Percentiles rank a stretch among this genome's conserved stretches.
Evolutionary conservation across 2,888 invertebrate genomes (phyloP).

Genomic region (Epistrophe eligans): DNA sequence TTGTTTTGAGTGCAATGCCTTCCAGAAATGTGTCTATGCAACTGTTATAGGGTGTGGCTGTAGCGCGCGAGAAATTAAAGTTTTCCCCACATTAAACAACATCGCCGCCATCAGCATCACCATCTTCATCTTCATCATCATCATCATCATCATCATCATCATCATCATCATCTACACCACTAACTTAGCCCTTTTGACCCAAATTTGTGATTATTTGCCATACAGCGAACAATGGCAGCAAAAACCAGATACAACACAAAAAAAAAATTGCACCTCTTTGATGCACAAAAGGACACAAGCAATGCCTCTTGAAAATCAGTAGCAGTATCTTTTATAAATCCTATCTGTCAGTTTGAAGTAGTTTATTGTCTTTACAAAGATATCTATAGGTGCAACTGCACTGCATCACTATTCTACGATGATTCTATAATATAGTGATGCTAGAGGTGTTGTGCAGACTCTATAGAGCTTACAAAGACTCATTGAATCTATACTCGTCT

Average conservation of each 20-base stretch:
- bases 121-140: background rate
- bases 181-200: constrained; percentile 69
- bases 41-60: constrained; percentile 66
- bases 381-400: constrained; percentile 32
- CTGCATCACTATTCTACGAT: constrained; percentile 7
- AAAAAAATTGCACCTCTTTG: constrained; percentile 27
- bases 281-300: constrained; percentile 28
- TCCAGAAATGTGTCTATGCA: constrained; percentile 62
- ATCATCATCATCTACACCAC: background rate
- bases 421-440: background rate
- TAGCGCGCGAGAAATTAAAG: constrained; percentile 71
- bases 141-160: background rate
- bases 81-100: constrained; percentile 62
- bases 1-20: constrained; percentile 72
- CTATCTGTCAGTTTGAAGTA: constrained; percentile 66
- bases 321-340: constrained; percentile 53
- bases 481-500: constrained; percentile 34
- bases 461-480: constrained; percentile 24
- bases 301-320: constrained; percentile 62
- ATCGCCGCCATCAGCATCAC: background rate
- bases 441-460: constrained; percentile 36
- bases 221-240: constrained; percentile 40
- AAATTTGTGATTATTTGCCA: constrained; percentile 54
- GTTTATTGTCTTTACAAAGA: constrained; percentile 69
- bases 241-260: constrained; percentile 4